These are phyloP conservation scores for Silvanus unidentatus DNA, from an alignment of 2,888 invertebrate genomes.

Conservation along the genomic window DNA sequence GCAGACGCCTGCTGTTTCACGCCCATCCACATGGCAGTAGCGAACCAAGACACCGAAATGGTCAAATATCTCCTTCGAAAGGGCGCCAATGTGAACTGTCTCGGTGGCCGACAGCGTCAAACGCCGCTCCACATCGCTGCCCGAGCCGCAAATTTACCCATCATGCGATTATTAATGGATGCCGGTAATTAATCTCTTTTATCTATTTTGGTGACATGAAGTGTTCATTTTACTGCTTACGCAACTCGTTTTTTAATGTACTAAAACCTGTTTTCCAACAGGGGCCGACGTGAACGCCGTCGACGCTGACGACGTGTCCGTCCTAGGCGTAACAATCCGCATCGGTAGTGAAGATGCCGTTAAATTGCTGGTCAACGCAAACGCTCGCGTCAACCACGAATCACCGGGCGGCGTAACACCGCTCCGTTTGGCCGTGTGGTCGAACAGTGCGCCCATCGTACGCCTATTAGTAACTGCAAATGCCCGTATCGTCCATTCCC, in stretches of 20 bases:
- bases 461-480: conserved; percentile 55
- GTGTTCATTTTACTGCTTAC: too few species aligned
- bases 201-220: too few species aligned
- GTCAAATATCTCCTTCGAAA: conserved; percentile 42
- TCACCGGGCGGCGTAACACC: conserved; percentile 67
- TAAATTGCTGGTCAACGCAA: conserved; percentile 50
- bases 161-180: conserved; percentile 49
- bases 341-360: conserved; percentile 44
- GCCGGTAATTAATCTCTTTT: conserved; percentile 17
- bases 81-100: conserved; percentile 38
- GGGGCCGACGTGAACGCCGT: conserved; percentile 58
- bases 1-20: conserved; percentile 61
- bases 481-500: conserved; percentile 64
- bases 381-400: conserved; percentile 62
- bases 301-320: conserved; percentile 46
- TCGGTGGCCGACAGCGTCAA: conserved; percentile 43
- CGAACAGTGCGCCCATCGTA: conserved; percentile 53
- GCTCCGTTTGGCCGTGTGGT: conserved; percentile 64
- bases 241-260: conserved; percentile 1
- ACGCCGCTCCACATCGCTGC: conserved; percentile 45
- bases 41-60: conserved; percentile 54
- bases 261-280: conserved; percentile 5
- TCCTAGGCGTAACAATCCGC: conserved; percentile 46
- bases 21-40: conserved; percentile 62
- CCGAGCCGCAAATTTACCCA: conserved; percentile 40